These are phyloP conservation scores for Polydrusus tereticollis DNA, from an alignment of 2,888 invertebrate species.

Conservation along the genomic window DNA sequence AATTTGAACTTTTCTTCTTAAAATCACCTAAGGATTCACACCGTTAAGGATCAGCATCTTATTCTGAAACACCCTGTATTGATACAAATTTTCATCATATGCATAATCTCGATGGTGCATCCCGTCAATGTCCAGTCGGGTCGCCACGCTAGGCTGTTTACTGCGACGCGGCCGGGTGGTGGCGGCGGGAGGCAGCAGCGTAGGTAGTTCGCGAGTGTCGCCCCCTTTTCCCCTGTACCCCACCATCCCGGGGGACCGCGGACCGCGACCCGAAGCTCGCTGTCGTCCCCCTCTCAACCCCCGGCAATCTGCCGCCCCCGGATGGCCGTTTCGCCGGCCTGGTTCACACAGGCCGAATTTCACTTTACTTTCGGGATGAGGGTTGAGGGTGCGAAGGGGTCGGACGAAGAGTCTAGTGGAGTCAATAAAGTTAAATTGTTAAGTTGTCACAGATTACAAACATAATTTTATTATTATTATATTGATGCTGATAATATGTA, in stretches of 20 bases:
- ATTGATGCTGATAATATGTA: no score
- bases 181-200: conserved; percentile 43
- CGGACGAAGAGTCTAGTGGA: background rate
- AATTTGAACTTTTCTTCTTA: no score
- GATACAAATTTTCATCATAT: no score
- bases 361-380: no score
- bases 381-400: background rate
- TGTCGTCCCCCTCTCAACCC: conserved; percentile 17
- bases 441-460: no score
- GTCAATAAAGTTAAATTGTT: no score
- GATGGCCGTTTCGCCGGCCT: conserved; percentile 32
- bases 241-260: conserved; percentile 43
- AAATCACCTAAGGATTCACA: no score
- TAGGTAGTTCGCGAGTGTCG: conserved; percentile 39
- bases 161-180: conserved; percentile 41
- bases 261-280: conserved; percentile 40
- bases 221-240: conserved; percentile 34
- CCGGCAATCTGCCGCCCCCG: conserved; percentile 40
- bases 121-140: conserved; percentile 24
- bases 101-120: conserved; percentile 41
- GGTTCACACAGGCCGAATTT: conserved; percentile 37
- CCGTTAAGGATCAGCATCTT: no score
- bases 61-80: no score
- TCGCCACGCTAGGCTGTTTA: conserved; percentile 35
- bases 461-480: no score